phyloP scores from a whole-genome alignment of 2,888 invertebrate species.

The Poecilobothrus nobilitatus region DNA sequence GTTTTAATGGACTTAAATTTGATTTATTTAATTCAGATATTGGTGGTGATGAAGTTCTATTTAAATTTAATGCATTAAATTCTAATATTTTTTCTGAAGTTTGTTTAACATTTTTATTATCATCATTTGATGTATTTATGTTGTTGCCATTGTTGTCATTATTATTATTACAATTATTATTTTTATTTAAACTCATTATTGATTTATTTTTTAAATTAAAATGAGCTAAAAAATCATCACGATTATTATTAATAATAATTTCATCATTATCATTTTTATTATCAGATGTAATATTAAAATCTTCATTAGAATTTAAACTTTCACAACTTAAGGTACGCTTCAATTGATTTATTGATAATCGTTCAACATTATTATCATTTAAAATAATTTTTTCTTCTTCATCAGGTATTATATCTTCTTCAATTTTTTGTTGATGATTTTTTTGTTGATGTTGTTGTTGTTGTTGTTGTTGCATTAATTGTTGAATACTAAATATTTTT shows the following conservation, averaged over 20 bases:
- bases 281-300: conserved; percentile 17
- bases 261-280: conserved; percentile 10
- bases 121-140: background rate
- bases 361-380: conserved; percentile 18
- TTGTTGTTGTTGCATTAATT: background rate
- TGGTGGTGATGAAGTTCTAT: background rate
- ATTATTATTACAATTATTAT: background rate
- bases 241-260: conserved; percentile 45
- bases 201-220: conserved; percentile 67
- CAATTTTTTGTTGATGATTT: conserved; percentile 20
- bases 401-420: conserved; percentile 24
- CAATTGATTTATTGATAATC: background rate
- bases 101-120: background rate
- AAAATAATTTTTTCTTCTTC: conserved; percentile 18
- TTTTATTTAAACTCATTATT: conserved; percentile 43
- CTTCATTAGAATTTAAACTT: conserved; percentile 22
- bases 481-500: conserved; percentile 16
- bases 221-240: conserved; percentile 74
- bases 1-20: conserved; percentile 7
- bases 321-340: conserved; percentile 16
- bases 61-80: background rate
- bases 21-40: background rate
- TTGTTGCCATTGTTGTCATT: conserved; percentile 42
- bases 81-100: background rate
- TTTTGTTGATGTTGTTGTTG: background rate